phyloP scores from a whole-genome alignment of 2,888 invertebrate species.

The Harpalus rubripes region DNA sequence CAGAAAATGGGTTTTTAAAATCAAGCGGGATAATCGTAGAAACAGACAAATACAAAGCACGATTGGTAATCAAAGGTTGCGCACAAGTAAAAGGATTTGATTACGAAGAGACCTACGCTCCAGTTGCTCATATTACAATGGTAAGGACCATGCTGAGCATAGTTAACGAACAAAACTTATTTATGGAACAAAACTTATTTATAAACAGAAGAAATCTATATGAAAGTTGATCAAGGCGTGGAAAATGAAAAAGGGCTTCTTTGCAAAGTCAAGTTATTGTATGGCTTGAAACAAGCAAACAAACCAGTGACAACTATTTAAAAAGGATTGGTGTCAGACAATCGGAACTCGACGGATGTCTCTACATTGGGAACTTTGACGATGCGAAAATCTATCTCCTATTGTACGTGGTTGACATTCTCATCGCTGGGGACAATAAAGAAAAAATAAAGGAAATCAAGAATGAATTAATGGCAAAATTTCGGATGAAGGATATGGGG shows the following conservation, averaged over 20 bases:
- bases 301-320: background rate
- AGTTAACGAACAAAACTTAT: constrained; percentile 14
- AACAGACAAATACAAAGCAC: constrained; percentile 44
- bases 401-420: constrained; percentile 72
- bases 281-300: constrained; percentile 26
- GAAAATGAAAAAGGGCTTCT: background rate
- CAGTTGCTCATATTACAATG: constrained; percentile 6
- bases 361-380: background rate
- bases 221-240: background rate
- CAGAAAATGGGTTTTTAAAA: constrained; percentile 69
- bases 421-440: constrained; percentile 68
- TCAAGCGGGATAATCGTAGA: constrained; percentile 67
- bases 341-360: background rate
- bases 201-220: constrained; percentile 47
- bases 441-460: background rate
- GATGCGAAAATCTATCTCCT: constrained; percentile 68
- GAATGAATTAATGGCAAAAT: constrained; percentile 68
- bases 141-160: background rate
- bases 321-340: background rate
- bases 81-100: constrained; percentile 68
- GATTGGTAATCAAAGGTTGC: constrained; percentile 24
- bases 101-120: constrained; percentile 56
- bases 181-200: constrained; percentile 5
- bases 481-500: constrained; percentile 71
- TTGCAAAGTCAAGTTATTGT: constrained; percentile 19